phyloP scores from a whole-genome alignment of 2,113 vertebrate genomes.

The Hydrochoerus hydrochaeris region DNA sequence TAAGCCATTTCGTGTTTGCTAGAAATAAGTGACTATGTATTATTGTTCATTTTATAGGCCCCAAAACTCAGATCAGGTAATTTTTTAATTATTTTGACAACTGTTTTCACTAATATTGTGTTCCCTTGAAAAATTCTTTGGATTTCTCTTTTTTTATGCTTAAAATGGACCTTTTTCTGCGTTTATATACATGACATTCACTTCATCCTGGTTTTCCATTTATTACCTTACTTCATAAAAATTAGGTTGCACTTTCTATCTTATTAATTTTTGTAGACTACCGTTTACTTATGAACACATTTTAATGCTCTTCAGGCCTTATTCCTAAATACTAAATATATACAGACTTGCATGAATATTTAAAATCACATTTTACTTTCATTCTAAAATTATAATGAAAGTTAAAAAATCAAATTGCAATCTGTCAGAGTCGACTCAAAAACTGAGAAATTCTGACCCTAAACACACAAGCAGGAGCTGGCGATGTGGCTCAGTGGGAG shows the following conservation, averaged over 20 bases:
- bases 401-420: not conserved
- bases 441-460: not conserved
- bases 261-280: not conserved
- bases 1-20: not conserved
- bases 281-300: not conserved
- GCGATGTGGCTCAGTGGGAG: too few species aligned
- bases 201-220: not conserved
- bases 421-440: not conserved
- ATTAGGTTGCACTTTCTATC: not conserved
- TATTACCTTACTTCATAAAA: not conserved
- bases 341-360: not conserved
- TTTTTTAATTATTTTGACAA: slow-evolving; percentile 16
- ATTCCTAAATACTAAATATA: not conserved
- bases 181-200: not conserved
- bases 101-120: not conserved
- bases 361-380: not conserved
- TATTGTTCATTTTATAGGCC: not conserved
- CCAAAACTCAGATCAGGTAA: not conserved
- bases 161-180: not conserved
- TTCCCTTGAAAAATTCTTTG: not conserved
- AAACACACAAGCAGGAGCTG: not conserved
- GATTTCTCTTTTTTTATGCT: slow-evolving; percentile 9
- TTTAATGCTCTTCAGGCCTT: not conserved
- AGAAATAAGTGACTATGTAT: not conserved
- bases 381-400: not conserved